Conservation (phyloP, 2,888 invertebrate species). For the Caradrina kadenii region DNA sequence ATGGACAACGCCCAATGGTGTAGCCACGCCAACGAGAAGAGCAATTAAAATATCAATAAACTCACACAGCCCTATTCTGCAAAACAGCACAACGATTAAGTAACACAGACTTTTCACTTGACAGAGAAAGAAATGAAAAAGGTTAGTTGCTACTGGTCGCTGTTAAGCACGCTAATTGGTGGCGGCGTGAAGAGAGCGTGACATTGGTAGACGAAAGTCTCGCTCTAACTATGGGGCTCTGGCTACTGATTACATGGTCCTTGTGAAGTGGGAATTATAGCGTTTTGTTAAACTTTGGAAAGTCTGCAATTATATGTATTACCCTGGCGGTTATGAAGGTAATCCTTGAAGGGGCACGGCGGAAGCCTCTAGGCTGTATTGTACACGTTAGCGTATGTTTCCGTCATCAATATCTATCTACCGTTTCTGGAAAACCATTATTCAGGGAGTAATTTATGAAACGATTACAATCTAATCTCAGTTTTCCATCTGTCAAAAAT, state of each 20-base stretch:
- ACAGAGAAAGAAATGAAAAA: constrained; percentile 62
- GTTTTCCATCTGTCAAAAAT: no score
- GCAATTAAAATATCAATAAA: background rate
- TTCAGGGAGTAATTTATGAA: no score
- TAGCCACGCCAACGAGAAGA: background rate
- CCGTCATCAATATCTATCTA: no score
- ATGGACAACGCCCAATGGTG: no score
- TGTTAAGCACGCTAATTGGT: constrained; percentile 79
- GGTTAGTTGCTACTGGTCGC: constrained; percentile 55
- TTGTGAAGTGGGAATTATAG: constrained; percentile 23
- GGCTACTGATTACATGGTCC: constrained; percentile 35
- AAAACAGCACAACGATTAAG: constrained; percentile 14
- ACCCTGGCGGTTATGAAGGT: background rate
- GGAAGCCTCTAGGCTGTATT: no score
- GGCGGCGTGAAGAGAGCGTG: constrained; percentile 80
- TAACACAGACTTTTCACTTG: constrained; percentile 51
- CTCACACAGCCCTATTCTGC: no score
- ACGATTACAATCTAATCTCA: no score
- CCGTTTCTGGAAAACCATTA: no score
- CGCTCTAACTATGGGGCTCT: constrained; percentile 39
- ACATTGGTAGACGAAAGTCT: constrained; percentile 68
- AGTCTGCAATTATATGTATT: background rate
- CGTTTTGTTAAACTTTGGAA: constrained; percentile 31
- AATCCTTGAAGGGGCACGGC: background rate
- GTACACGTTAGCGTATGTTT: no score